These are phyloP conservation scores for Theristicus caerulescens DNA, from an alignment of 2,113 vertebrate genomes.

Conservation along the genomic window DNA sequence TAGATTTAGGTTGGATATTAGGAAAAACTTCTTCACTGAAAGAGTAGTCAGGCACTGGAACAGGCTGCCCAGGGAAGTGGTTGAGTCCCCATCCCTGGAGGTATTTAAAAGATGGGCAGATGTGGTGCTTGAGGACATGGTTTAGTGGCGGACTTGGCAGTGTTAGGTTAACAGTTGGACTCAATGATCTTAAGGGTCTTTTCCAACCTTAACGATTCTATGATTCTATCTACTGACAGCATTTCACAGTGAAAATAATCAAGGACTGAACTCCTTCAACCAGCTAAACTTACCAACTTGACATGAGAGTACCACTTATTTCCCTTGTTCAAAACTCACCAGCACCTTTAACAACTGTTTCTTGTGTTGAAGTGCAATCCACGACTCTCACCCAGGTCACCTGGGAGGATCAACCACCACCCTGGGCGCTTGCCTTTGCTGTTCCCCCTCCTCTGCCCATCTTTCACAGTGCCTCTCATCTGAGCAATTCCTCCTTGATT, in stretches of 20 bases:
- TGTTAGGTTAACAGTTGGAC: too few species aligned
- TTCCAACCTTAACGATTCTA: too few species aligned
- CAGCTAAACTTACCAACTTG: not conserved
- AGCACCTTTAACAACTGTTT: not conserved
- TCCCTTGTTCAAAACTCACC: not conserved
- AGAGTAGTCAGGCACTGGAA: too few species aligned
- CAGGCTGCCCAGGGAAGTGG: too few species aligned
- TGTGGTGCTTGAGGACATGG: too few species aligned
- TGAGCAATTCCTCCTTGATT: not conserved
- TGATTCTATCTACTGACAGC: not conserved
- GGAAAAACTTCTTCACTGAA: too few species aligned
- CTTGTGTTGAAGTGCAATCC: not conserved
- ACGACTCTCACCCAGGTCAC: not conserved
- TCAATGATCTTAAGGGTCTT: too few species aligned
- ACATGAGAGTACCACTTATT: not conserved
- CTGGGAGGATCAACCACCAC: not conserved
- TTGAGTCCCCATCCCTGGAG: too few species aligned
- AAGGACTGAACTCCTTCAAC: not conserved
- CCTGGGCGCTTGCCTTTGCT: not conserved
- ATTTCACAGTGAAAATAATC: not conserved
- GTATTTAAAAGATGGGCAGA: too few species aligned
- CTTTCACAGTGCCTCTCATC: not conserved
- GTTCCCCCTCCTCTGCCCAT: not conserved
- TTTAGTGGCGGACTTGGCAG: too few species aligned
- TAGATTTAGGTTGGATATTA: too few species aligned